Base-by-base conservation (phyloP, 2,888 invertebrate genomes). In the Cistogaster globosa region DNA sequence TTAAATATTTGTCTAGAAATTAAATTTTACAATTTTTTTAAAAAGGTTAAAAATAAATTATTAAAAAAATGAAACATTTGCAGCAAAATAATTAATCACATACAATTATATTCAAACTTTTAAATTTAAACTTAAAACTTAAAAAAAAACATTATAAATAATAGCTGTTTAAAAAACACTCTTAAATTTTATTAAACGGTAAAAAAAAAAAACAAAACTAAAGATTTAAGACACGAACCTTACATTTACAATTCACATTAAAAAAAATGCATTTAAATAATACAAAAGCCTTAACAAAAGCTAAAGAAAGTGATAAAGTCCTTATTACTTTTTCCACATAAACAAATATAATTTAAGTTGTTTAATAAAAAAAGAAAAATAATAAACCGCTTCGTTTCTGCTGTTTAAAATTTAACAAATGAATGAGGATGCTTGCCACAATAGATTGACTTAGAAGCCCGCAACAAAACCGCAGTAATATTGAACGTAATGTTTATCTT, bases 181-280 rank as follows among this genome's bases (percentile, higher is more conserved):
- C 48, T 57, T 12, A 51, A 38, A 38, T 67, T 67, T 65, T 45
- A 45, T 76, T 42, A 45, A 57, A n/a, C n/a, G n/a, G n/a, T n/a
- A n/a, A 26, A 0, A 53, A 67, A n/a, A 67, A 38, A 45, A 68
- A 81, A 26, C 12, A 42, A 68, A 69, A 60, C 79, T 60, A 80
- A 84, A 84, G 71, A 80, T 45, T 79, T 72, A 76, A 76, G 76
- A 71, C 69, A 84, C 84, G 67, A 84, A 84, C 67, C 68, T 75
- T 48, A 55, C 80, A 60, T 77, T 71, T 48, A 9, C 36, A 32
- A 26, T 26, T 71, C 62, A 14, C 58, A 63, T 51, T 42, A 42
- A 45, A 67, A 76, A 77, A 12, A 75, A 63, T 63, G 12, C 16
- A 16, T 53, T 51, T 16, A 9, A 32, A 32, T 32, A 6, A 32